Conservation (phyloP, 2,113 vertebrate genomes). For the Anoura caudifer region DNA sequence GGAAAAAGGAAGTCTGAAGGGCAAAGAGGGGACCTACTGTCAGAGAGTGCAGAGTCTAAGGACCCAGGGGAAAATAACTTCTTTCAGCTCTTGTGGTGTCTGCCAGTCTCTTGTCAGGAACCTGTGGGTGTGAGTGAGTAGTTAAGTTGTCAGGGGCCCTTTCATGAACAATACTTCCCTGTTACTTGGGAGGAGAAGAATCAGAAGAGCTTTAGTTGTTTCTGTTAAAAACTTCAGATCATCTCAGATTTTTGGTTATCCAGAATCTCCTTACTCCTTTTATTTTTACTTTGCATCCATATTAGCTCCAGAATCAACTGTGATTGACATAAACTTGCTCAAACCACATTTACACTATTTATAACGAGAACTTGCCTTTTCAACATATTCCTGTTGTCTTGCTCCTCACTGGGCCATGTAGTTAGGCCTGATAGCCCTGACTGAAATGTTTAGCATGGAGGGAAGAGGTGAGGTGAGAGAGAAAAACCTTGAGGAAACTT, state of each 20-base stretch:
- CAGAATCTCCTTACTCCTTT: neutral
- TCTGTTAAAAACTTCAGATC: neutral
- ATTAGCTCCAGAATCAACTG: neutral
- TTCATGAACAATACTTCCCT: neutral
- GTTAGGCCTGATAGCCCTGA: neutral
- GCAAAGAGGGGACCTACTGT: neutral
- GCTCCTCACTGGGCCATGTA: neutral
- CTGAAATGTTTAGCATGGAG: neutral
- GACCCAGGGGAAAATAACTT: neutral
- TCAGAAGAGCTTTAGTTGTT: neutral
- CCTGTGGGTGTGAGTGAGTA: neutral
- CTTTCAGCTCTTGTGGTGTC: neutral
- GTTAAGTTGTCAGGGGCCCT: neutral
- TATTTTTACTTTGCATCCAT: neutral
- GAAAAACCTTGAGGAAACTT: neutral
- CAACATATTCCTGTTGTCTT: neutral
- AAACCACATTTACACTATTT: neutral
- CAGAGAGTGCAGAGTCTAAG: neutral
- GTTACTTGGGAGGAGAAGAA: neutral
- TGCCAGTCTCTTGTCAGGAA: neutral
- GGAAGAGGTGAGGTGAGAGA: neutral
- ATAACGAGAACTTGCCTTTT: neutral
- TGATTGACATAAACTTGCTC: neutral
- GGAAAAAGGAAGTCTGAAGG: neutral
- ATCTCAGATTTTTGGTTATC: neutral